These are phyloP conservation scores for Carpatolechia fugitivella DNA, from an alignment of 2,888 invertebrate species.

Conservation along the genomic window DNA sequence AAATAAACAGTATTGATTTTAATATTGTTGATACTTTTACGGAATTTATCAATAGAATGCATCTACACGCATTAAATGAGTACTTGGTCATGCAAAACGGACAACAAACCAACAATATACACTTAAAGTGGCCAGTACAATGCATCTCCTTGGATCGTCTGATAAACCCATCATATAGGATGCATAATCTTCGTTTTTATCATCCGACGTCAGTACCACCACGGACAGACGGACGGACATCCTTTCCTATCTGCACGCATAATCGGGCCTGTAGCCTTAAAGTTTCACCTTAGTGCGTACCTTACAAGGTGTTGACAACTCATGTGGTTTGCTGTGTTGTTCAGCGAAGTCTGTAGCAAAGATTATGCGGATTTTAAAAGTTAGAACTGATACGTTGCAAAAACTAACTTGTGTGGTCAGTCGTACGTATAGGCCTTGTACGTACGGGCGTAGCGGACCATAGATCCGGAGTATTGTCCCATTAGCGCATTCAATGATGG, in stretches of 20 bases:
- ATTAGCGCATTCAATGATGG: slow-evolving; percentile 7
- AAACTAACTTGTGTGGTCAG: neutral
- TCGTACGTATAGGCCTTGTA: slow-evolving; percentile 18
- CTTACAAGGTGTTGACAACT: no score
- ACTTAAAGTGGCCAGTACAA: neutral
- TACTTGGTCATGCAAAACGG: neutral
- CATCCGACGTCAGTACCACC: slow-evolving; percentile 14
- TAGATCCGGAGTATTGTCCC: slow-evolving; percentile 39
- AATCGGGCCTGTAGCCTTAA: slow-evolving; percentile 21
- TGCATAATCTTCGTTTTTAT: slow-evolving; percentile 13
- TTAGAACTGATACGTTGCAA: neutral
- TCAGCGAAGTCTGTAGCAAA: no score
- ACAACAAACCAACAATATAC: neutral
- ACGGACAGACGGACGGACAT: slow-evolving; percentile 30
- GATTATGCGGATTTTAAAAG: neutral
- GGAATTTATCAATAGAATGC: neutral
- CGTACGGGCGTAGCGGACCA: slow-evolving; percentile 34
- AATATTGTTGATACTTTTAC: neutral
- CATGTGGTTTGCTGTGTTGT: no score
- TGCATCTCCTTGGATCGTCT: slow-evolving; percentile 15
- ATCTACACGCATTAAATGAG: neutral
- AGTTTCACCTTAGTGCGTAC: neutral
- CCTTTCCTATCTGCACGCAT: slow-evolving; percentile 26
- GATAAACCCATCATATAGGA: slow-evolving; percentile 16
- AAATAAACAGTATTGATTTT: neutral